A percentile compares a stretch with the other conserved stretches of the same genome.
These are phyloP conservation scores for Micrasema minimum DNA, from an alignment of 1,140 invertebrate species.

Conservation along the genomic window DNA sequence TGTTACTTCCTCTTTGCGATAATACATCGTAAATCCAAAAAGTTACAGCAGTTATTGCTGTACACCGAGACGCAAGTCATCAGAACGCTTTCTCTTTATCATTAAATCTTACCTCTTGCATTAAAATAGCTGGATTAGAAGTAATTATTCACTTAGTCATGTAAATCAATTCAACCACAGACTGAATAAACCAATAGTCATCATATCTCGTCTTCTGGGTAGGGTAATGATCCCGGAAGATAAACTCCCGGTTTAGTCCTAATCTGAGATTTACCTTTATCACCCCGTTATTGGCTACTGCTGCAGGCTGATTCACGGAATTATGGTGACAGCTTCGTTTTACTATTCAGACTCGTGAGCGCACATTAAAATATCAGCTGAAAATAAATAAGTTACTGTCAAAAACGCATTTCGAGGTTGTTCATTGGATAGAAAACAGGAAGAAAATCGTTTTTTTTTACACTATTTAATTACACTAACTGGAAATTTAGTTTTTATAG, in stretches of 20 bases:
- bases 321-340: too few relatives aligned
- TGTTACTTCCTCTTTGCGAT: not conserved
- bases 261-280: not conserved
- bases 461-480: too few relatives aligned
- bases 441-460: too few relatives aligned
- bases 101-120: not conserved
- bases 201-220: not conserved
- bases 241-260: not conserved
- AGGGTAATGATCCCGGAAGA: conserved; percentile 21
- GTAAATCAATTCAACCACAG: conserved; percentile 6
- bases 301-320: not conserved
- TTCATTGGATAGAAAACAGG: not conserved
- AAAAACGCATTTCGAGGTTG: not conserved
- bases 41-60: not conserved
- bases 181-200: not conserved
- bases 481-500: too few relatives aligned
- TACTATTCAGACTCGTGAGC: too few relatives aligned
- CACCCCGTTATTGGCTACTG: not conserved
- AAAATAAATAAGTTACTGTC: too few relatives aligned
- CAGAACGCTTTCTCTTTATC: conserved; percentile 3
- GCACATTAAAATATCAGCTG: not conserved
- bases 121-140: conserved; percentile 1
- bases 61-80: conserved; percentile 9
- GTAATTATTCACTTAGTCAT: conserved; percentile 11
- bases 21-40: conserved; percentile 3